These are phyloP conservation scores for Atlantisia rogersi DNA, from an alignment of 2,113 vertebrate species.

Conservation along the genomic window DNA sequence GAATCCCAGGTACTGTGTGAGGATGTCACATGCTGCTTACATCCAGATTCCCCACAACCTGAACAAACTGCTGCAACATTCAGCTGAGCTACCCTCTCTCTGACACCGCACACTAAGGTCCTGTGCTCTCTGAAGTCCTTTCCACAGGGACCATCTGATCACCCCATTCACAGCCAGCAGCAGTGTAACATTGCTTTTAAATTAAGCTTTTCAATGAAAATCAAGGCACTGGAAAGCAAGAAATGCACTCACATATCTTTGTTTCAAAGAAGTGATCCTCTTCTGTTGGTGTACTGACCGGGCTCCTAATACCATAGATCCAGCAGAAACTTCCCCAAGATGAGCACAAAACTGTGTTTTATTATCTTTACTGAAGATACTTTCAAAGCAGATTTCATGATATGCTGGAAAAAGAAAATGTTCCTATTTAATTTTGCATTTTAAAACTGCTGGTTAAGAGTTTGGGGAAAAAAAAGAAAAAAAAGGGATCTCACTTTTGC, in stretches of 20 bases:
- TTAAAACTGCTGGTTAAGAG: background rate
- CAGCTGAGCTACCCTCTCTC: background rate
- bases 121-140: background rate
- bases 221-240: background rate
- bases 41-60: background rate
- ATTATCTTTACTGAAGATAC: background rate
- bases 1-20: background rate
- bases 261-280: background rate
- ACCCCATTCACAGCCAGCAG: background rate
- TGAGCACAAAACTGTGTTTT: accelerated
- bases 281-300: background rate
- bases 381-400: background rate
- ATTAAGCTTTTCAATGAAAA: background rate
- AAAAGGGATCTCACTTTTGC: background rate
- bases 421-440: background rate
- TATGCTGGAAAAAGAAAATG: constrained; percentile 18
- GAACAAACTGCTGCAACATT: background rate
- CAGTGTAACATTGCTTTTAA: background rate
- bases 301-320: background rate
- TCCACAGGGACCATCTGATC: background rate
- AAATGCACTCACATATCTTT: background rate
- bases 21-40: background rate
- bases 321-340: background rate
- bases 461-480: background rate
- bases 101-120: background rate